Conservation (phyloP, 2,113 vertebrate genomes). For the Catharus bicknelli region DNA sequence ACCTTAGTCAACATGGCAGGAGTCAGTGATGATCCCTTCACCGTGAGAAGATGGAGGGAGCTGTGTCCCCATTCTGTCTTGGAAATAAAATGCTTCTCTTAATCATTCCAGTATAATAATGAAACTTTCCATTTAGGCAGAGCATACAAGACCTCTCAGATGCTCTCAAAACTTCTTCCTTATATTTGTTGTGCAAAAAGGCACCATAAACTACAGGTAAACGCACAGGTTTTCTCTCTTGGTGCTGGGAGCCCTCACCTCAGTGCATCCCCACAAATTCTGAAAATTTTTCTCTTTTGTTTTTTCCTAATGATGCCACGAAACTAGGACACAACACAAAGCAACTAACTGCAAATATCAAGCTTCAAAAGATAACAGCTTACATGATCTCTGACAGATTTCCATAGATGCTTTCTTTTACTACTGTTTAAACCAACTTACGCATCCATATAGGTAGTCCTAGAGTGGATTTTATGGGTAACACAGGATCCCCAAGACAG, state of each 20-base stretch:
- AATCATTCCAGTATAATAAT: neutral
- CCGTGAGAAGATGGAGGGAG: neutral
- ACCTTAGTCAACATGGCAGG: rapidly evolving
- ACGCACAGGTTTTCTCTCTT: neutral
- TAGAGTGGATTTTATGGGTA: neutral
- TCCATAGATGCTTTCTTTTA: neutral
- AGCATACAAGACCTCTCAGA: neutral
- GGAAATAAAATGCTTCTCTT: neutral
- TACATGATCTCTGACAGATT: neutral
- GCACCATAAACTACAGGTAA: neutral
- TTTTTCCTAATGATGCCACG: neutral
- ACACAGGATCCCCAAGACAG: neutral
- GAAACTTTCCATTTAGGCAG: neutral
- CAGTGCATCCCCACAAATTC: neutral
- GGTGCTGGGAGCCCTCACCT: neutral
- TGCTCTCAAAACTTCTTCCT: neutral
- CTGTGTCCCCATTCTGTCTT: neutral
- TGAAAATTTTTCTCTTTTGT: neutral
- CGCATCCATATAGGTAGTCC: rapidly evolving
- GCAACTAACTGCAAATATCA: neutral
- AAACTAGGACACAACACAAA: neutral
- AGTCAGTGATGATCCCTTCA: neutral
- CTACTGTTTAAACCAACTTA: neutral
- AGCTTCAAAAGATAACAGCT: neutral
- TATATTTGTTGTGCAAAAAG: neutral